Evolutionary conservation across 37 sponge, comb jelly and placozoan species (phyloP), one percentile per base, ranked within the genome.

Genomic region (Bolinopsis microptera): DNA sequence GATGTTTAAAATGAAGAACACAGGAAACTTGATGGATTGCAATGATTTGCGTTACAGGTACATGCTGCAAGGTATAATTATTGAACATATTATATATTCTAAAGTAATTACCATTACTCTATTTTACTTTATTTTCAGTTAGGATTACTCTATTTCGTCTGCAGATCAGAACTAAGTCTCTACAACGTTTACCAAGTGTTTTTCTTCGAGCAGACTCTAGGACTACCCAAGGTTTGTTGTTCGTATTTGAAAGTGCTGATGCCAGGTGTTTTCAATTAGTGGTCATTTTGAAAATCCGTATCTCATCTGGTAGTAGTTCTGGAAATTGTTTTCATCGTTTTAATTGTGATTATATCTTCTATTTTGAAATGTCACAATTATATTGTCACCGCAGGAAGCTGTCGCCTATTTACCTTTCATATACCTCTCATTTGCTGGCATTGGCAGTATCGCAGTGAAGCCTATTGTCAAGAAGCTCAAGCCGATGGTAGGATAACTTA

Each of bases 141-240:
- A 72, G 75, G 75, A 28, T n/a, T 72, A 8, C 75, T 72, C 31
- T 72, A 72, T 72, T 72, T 72, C 31, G 75, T 72, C 5, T 72
- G 75, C 26, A 5, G 75, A 28, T 30, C 31, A 30, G 75, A 72
- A 28, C 31, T 72, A 8, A 72, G 26, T 28, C 75, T 72, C 3
- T 72, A 72, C 31, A 72, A 72, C 31, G 5, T 72, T 2, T 72
- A 72, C 75, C 75, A 72, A 28, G 26, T 30, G 22, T 72, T 72
- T 72, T 72, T 30, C 75, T 72, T 30, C 31, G 75, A 72, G 31
- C 26, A 30, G 31, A 30, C 75, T 3, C 26, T 72, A 72, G 31
- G 31, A 5, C 26, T 72, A n/a, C 26, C 26, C 75, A 28, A 72
- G 75, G 61, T 48, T 48, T n/a, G n/a, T n/a, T n/a, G n/a, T n/a